phyloP scores from a whole-genome alignment of 2,113 vertebrate genomes.

The Nyctibius bracteatus region DNA sequence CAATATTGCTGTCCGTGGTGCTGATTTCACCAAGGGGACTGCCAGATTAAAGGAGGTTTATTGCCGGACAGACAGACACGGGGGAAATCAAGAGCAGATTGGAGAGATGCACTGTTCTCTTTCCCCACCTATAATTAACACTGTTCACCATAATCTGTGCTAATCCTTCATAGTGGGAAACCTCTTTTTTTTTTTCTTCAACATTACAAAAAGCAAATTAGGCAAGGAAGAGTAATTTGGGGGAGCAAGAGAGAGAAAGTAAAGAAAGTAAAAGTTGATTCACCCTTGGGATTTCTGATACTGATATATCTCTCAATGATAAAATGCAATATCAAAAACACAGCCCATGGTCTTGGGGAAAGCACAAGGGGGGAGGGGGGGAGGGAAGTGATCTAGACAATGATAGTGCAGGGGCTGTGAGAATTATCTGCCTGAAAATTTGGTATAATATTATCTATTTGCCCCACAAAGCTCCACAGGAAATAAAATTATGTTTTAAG shows the following conservation, averaged over 20 bases:
- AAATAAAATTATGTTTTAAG: constrained; percentile 68
- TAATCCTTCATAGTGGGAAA: constrained; percentile 79
- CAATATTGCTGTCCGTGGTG: constrained; percentile 82
- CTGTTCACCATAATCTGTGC: constrained; percentile 77
- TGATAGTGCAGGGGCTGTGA: neutral
- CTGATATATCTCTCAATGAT: neutral
- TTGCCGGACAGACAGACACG: constrained; percentile 76
- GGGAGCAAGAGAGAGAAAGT: neutral
- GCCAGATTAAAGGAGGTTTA: constrained; percentile 83
- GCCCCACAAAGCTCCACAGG: constrained; percentile 36
- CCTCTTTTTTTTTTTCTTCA: constrained; percentile 24
- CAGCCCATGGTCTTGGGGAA: neutral
- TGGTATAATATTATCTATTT: constrained; percentile 32
- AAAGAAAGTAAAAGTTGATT: neutral
- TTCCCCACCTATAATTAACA: constrained; percentile 79
- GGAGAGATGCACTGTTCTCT: constrained; percentile 68
- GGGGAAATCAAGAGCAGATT: constrained; percentile 81
- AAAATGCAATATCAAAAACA: neutral
- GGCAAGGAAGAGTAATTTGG: neutral
- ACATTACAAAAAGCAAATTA: constrained; percentile 57
- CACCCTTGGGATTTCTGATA: neutral
- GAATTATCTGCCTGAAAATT: neutral
- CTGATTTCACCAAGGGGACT: constrained; percentile 81
- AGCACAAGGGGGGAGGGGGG: accelerated
- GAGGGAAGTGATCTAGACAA: neutral